Evolutionary conservation across 2,888 invertebrate species (phyloP), one percentile per base, ranked within the genome.

Genomic region (Mamestra brassicae): DNA sequence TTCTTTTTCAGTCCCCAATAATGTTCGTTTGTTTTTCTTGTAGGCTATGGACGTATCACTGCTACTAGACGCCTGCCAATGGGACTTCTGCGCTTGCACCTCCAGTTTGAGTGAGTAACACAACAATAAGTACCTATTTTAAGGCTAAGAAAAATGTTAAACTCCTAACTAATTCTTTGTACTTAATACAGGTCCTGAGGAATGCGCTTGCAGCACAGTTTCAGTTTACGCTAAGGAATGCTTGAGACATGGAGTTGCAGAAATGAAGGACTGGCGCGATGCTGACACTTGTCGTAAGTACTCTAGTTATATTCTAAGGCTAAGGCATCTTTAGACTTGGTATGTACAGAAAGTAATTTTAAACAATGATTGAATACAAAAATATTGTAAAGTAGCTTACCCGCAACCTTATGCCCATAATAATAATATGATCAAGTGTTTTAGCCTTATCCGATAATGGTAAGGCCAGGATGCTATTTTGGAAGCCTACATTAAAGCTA

Each of bases 241-340:
- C 89, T 94, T 97, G 5, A 96, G 97, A 6, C 97, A 97, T 70
- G 98, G 98, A 3, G 93, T 97, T 0, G 96, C 96, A 38, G 93
- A 97, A 77, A 96, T 97, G 87, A 95, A 97, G 68, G 97, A 97
- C 60, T 99, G 99, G 99, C 97, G 99, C 67, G 98, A 98, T 87
- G 94, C 97, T n/a, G 97, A 97, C 11, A 97, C 98, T 63, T 99
- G 99, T 91, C 98, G 99, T 99, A 96, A 98, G 98, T 97, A 64
- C 47, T 26, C 26, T 26, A 26, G 26, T 26, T 26, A 26, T 26
- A 26, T 26, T 26, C 26, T 26, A 26, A 1, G 26, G 26, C 26
- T 26, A 26, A 26, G 26, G 26, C 26, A 26, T 26, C 26, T 26
- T 26, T 26, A 26, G 26, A 26, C 26, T 26, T 26, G 26, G 26